Percentiles rank a stretch among this genome's conserved stretches.
Conservation (phyloP, 2,888 invertebrate genomes). For the Salticus scenicus region DNA sequence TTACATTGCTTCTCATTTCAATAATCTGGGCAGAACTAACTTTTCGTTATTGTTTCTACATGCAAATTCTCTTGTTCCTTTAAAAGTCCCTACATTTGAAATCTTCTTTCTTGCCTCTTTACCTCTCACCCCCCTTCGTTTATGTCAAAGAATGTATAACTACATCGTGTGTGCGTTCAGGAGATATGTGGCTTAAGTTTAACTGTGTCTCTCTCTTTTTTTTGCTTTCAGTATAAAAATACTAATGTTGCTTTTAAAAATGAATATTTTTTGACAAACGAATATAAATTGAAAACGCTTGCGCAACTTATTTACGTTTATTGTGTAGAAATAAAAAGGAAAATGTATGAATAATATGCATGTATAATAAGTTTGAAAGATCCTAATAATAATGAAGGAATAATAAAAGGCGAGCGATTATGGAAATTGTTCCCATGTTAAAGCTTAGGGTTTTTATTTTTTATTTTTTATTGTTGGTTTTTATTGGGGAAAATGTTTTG, state of each 20-base stretch:
- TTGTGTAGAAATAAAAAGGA: neutral
- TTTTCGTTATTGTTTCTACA: conserved; percentile 54
- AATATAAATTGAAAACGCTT: neutral
- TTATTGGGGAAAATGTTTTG: neutral
- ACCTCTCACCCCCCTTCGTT: neutral
- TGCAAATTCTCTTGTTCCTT: conserved; percentile 53
- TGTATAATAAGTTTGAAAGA: neutral
- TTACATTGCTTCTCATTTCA: conserved; percentile 51
- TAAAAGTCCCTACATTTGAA: neutral
- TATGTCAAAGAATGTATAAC: neutral
- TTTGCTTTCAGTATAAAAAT: neutral
- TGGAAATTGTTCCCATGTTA: conserved; percentile 8
- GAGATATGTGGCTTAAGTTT: neutral
- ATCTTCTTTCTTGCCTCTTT: neutral
- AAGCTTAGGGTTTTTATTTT: neutral
- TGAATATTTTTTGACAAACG: conserved; percentile 1
- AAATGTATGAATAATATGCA: conserved; percentile 3
- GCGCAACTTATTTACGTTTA: conserved; percentile 7
- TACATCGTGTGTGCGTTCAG: neutral
- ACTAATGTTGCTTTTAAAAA: conserved; percentile 5
- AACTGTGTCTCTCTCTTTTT: no score
- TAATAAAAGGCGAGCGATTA: conserved; percentile 2
- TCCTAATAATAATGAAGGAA: conserved; percentile 6
- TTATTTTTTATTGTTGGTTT: neutral
- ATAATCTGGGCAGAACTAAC: conserved; percentile 42